Base-by-base conservation (phyloP, 2,797 vertebrate species). In the Lutjanus argentimaculatus region DNA sequence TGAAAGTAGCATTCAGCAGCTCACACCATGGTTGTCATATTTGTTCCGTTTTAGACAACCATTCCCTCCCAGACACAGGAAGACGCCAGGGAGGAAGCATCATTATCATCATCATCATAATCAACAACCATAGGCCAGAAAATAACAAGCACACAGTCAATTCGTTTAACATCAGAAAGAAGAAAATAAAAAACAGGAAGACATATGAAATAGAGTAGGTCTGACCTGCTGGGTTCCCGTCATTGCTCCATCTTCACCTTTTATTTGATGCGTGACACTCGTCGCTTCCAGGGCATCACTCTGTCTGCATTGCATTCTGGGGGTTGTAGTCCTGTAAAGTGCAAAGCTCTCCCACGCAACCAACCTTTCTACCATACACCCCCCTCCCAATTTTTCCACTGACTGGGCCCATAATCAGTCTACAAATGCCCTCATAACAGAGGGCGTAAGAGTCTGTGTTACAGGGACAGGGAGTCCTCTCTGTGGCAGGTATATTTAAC, bases 171-270 rank as follows among this genome's bases (percentile, higher is more conserved):
- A 93, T 93, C 82, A 93, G 87, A 94, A 88, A 91, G 85, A 93
- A 92, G 80, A 91, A 93, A 94, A 92, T 82, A 90, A 88, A 92
- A 95, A 95, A 96, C 96, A 97, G 96, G 95, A 96, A 97, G 95
- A 97, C 93, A 97, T 89, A 98, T 97, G 96, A 98, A 99, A 97
- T 98, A 97, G 97, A 99, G 97, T 97, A 97, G 97, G 97, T 99
- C 99, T 99, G 99, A 99, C 99, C 99, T 99, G 98, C 96, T 96
- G 96, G 96, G 95, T 97, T 97, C 97, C 96, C 95, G 97, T 97
- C 96, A 97, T 97, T 95, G 97, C 96, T 96, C 96, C 97, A 93
- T 98, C 98, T 98, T 99, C 97, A 45, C 96, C 95, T 96, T 96
- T 96, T 96, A 90, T 91, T 93, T 93, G 96, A 92, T 93, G 96